Evolutionary conservation across 92 coral and sea anemone species (phyloP), one percentile per base, ranked within the genome.

Genomic region (Palythoa grandiflora): DNA sequence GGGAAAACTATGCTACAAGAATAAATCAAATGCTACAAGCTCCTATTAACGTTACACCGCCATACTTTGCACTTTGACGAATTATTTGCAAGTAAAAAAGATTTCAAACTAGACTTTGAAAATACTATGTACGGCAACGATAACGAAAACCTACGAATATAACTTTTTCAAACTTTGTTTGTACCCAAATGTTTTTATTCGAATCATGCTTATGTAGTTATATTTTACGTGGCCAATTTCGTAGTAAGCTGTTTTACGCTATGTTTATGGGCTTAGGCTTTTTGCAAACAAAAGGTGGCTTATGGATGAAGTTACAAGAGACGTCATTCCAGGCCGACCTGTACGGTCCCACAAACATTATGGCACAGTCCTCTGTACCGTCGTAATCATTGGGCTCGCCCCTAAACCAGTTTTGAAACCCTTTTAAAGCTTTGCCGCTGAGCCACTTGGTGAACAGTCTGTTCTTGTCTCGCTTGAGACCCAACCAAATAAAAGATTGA

Each of bases 281-380:
- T 63, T 78, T 78, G 50, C 83, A 78, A 39, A 78, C 83, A 39
- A 28, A 53, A 9, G 52, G 35, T 28, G 83, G 83, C 21, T 55
- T 78, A 51, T 78, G 83, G 16, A 28, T 37, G 70, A 78, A 78
- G 50, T 78, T 19, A 38, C 83, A 78, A 9, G 36, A 14, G 20
- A 78, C 68, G 50, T 78, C 83, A 36, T 78, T 78, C 83, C 83
- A 78, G 44, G 40, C 81, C 20, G 77, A 38, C 38, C 54, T 74
- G 55, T 74, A 16, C 50, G 19, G 14, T 8, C 68, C 83, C 17
- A 78, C 68, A 39, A 50, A 54, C 83, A 78, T 78, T 28, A 52
- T 3, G 13, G 48, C 83, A 28, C 83, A 78, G 10, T 61, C 37
- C 83, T 78, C 83, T 3, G 3, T 17, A 2, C 40, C 39, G 16